These are phyloP conservation scores for Lepidurus apus DNA, from an alignment of 1,140 invertebrate species.

Conservation along the genomic window DNA sequence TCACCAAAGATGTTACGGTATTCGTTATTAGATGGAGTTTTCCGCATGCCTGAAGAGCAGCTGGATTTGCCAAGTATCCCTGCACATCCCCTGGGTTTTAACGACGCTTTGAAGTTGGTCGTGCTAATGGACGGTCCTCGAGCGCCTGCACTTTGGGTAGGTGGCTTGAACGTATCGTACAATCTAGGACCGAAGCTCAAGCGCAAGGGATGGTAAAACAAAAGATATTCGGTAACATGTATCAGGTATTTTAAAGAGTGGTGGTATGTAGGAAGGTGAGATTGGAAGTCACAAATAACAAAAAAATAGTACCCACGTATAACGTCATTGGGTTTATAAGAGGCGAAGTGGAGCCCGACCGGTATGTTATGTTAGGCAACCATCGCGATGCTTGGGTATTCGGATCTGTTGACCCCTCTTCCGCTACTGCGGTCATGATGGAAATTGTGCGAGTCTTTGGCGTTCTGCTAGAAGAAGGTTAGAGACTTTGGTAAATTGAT, in stretches of 20 bases:
- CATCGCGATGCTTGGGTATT: constrained; percentile 57
- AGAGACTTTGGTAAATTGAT: neutral
- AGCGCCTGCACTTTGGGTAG: constrained; percentile 47
- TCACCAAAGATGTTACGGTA: too few relatives aligned
- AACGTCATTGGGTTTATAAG: constrained; percentile 50
- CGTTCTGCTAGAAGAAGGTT: constrained; percentile 35
- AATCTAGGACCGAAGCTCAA: constrained; percentile 47
- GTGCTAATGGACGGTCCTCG: constrained; percentile 41
- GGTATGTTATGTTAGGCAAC: constrained; percentile 56
- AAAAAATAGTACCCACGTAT: constrained; percentile 41
- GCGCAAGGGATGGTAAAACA: constrained; percentile 38
- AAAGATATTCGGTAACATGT: neutral
- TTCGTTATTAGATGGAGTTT: constrained; percentile 34
- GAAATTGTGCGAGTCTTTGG: constrained; percentile 38
- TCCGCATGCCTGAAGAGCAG: constrained; percentile 37
- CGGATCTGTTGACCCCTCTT: constrained; percentile 55
- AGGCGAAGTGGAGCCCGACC: constrained; percentile 50
- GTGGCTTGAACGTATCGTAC: constrained; percentile 48
- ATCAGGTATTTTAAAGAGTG: neutral
- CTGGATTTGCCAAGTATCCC: constrained; percentile 38
- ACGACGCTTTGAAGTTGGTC: constrained; percentile 39
- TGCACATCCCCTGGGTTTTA: constrained; percentile 39
- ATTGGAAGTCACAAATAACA: constrained; percentile 42
- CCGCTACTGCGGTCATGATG: constrained; percentile 50
- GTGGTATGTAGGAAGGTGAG: constrained; percentile 36